phyloP scores from a whole-genome alignment of 2,797 vertebrate genomes.

The Mormyrus hasselquistii region DNA sequence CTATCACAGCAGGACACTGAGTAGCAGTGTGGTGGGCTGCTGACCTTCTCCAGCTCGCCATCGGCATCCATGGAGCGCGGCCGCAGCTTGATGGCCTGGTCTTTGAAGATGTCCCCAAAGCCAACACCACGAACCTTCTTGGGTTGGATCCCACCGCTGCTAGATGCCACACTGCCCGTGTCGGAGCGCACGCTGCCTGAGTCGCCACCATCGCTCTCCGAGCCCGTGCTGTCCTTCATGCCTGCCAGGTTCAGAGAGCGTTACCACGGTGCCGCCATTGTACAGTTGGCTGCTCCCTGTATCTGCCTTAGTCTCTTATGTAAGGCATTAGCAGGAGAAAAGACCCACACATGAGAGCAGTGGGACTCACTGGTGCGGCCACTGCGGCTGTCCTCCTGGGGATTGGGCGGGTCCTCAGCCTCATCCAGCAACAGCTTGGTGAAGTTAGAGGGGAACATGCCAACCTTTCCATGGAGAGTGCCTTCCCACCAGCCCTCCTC shows the following conservation, averaged over 20 bases:
- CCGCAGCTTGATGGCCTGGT: conserved; percentile 87
- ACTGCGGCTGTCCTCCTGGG: conserved; percentile 74
- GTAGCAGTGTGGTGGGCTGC: neutral
- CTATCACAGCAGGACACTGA: neutral
- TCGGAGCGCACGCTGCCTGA: conserved; percentile 79
- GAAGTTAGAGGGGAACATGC: conserved; percentile 98
- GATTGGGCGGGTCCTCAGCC: conserved; percentile 64
- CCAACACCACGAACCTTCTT: conserved; percentile 92
- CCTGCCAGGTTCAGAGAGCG: conserved; percentile 44
- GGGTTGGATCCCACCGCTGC: conserved; percentile 74
- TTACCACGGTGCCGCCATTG: neutral
- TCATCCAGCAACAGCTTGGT: conserved; percentile 78
- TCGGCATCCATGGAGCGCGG: conserved; percentile 88
- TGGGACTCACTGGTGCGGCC: conserved; percentile 75
- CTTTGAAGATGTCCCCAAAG: conserved; percentile 98
- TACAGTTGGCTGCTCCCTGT: neutral
- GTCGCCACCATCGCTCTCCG: conserved; percentile 89
- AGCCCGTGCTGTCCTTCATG: conserved; percentile 83
- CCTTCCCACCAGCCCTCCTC: conserved; percentile 99
- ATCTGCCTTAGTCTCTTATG: neutral
- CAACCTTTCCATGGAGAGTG: conserved; percentile 79
- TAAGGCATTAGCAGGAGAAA: neutral
- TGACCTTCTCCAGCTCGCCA: conserved; percentile 73
- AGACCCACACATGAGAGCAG: neutral
- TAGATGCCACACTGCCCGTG: conserved; percentile 68